Evolutionary conservation across 1,140 invertebrate genomes (phyloP).

Genomic region (Heliconius nattereri): DNA sequence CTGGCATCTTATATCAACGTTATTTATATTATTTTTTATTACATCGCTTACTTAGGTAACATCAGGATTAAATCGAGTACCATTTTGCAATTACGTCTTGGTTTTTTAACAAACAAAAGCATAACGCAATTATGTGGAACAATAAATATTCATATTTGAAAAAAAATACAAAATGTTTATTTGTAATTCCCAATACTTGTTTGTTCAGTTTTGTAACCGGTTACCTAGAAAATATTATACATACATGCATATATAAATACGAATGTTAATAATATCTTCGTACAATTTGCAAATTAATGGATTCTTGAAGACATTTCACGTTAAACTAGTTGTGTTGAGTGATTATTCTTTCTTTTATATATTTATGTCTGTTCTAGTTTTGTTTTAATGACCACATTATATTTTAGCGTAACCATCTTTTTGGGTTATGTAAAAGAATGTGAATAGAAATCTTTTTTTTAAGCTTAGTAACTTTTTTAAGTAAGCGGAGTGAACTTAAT

Average conservation of each 20-base stretch:
- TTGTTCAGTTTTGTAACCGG: neutral
- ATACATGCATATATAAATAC: neutral
- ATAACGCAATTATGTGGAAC: slow-evolving; percentile 3
- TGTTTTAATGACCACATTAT: neutral
- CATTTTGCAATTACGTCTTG: neutral
- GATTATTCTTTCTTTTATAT: neutral
- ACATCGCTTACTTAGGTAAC: slow-evolving; percentile 3
- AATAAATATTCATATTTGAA: slow-evolving; percentile 1
- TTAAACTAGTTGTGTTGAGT: neutral
- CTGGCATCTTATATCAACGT: neutral
- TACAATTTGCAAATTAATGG: slow-evolving; percentile 19
- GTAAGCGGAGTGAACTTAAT: neutral
- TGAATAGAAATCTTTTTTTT: too few species aligned
- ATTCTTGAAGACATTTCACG: neutral
- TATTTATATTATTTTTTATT: neutral
- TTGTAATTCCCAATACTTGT: neutral
- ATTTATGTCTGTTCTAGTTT: neutral
- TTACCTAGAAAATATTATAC: neutral
- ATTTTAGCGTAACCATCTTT: neutral
- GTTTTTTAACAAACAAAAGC: neutral
- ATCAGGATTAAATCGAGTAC: neutral
- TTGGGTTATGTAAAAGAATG: too few species aligned
- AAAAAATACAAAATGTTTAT: neutral
- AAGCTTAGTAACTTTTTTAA: too few species aligned
- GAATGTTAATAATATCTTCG: slow-evolving; percentile 19